Evolutionary conservation across 2,797 vertebrate species (phyloP), one percentile per base, ranked within the genome.

Genomic region (Caiman crocodilus): DNA sequence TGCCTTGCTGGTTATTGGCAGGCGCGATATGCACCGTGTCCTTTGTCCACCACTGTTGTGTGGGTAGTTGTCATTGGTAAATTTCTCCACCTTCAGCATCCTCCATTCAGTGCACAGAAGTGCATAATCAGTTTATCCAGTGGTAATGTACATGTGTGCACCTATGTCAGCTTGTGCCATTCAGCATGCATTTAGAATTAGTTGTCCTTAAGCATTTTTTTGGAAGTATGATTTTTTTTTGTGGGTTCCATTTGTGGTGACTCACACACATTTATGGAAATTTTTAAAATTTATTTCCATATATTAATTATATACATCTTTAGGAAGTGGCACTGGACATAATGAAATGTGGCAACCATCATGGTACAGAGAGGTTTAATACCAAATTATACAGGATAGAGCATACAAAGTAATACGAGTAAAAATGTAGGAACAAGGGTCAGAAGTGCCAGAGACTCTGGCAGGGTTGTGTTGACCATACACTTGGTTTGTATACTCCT

Each of bases 131-230:
- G n/a, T 65, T 30, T 69, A 69, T 69, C 32, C 67, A 35, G 14
- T 23, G 32, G 67, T 2, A 69, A 20, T 35, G 32, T 32, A 35
- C 20, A 69, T 35, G 21, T 69, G 30, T 23, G 67, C 9, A 18
- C 86, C 94, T 95, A 87, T 96, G 94, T 79, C 85, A 96, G 93
- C 86, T 92, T 88, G 35, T 95, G 85, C 71, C 2, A 1, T 89
- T 82, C 1, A 0, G 3, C 67, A 32, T 35, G 23, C 23, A 21
- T 89, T 57, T 89, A 76, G 85, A 94, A 79, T 26, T 28, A 55
- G 64, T 81, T 92, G 57, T 74, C 71, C 59, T 82, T 11, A 71
- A 74, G 86, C 76, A 67, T 89, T 91, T 89, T 93, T 79, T 92
- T 80, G 73, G 7, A 4, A 1, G 5, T 79, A 76, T 86, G 76